Evolutionary conservation across 2,113 vertebrate genomes (phyloP), one percentile per base, ranked within the genome.

Genomic region (Rissa tridactyla): DNA sequence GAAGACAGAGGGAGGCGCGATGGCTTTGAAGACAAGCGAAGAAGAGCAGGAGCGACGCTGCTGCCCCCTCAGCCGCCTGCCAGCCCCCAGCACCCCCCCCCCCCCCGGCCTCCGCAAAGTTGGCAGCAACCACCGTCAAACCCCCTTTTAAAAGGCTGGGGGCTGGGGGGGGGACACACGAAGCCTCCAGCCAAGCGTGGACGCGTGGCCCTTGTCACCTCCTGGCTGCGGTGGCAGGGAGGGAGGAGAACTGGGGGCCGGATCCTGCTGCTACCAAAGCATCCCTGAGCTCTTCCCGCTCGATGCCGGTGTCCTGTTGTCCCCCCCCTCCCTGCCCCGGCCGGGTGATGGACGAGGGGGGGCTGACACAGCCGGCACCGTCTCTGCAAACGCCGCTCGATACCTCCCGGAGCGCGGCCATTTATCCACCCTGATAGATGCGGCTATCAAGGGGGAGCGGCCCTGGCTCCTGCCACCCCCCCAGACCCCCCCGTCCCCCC

Each of bases 391-490:
- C 32, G 5, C 77, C 5, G 68, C 95, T 97, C 88, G 18, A 82
- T 94, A 29, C 52, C 58, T 79, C 47, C 69, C 4, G 3, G 92
- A 97, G 84, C 66, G 17, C 21, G 7, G 90, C 94, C 94, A 57
- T 94, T 94, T 55, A 26, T 64, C 75, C 32, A 29, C 82, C 27
- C 36, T 94, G 96, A 97, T 94, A 34, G 89, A 97, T 78, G 51
- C 17, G 57, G 60, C 95, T 13, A 38, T 93, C 84, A 20, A 12
- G 75, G 77, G 4, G 4, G 25, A 58, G 51, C 21, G 8, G 88
- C 72, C 68, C 16, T 6, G 16, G 81, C 57, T 85, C 85, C 88
- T 3, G 51, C 61, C 76, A 0, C 51, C 90, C 75, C 27, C 58
- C 87, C 65, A 38, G 36, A 38, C 62, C 15, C 44, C 15, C 44